Evolutionary conservation across 2,888 invertebrate genomes (phyloP), one percentile per base, ranked within the genome.

Genomic region (Lottia gigantea): DNA sequence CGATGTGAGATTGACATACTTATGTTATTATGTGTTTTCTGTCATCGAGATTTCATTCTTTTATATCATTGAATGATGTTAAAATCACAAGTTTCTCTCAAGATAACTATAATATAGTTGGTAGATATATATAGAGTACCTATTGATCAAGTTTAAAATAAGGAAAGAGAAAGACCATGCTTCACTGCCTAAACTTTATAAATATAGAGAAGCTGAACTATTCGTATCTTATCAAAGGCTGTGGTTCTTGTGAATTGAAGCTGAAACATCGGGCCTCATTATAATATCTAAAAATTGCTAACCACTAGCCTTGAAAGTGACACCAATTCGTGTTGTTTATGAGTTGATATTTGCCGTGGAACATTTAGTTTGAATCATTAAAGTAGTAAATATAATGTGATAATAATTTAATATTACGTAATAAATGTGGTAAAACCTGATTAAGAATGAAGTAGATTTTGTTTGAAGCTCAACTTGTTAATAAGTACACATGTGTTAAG

Each of bases 381-480:
- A 40, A 40, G 11, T 8, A 40, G 40, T 11, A 40, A 40, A 40
- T 40, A 40, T 40, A 1, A 40, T 40, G 40, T 6, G 40, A 40
- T 40, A 40, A 40, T 40, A 40, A 40, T 6, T 40, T 40, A 8
- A 40, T 23, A 23, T 55, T 55, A 55, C 55, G 23, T 55, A 55
- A 55, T 23, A 23, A 55, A 55, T 55, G 55, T 55, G 19, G 55
- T 55, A 23, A 55, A 55, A 55, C 55, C 55, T 12, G 55, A 55
- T 55, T 55, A 55, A 23, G 23, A 55, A 23, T 23, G 40, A 40
- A 40, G 40, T 6, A 40, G 40, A 40, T 40, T 40, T 40, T 40
- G 40, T 40, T 40, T 40, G 40, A 40, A 40, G 40, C 40, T 40
- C 40, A 11, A 40, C 40, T 40, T 40, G 40, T 40, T 23, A 55